Conservation (phyloP, 2,797 vertebrate genomes). For the Trachurus trachurus region DNA sequence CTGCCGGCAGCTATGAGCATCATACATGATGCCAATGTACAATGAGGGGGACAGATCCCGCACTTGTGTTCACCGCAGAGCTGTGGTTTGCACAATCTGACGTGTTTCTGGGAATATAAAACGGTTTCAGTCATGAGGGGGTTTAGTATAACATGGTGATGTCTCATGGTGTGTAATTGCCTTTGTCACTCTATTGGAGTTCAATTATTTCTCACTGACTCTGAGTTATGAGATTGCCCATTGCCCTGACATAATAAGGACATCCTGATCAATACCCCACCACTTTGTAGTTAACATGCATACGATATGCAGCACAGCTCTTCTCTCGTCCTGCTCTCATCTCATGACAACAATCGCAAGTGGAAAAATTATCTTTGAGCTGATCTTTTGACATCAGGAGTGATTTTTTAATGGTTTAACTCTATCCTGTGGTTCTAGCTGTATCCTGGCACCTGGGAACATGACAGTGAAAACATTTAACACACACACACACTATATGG, state of each 20-base stretch:
- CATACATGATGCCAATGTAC: slow-evolving; percentile 28
- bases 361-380: background rate
- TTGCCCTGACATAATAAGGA: slow-evolving; percentile 79
- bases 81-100: slow-evolving; percentile 13
- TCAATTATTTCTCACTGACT: slow-evolving; percentile 77
- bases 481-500: slow-evolving; percentile 27
- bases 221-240: slow-evolving; percentile 78
- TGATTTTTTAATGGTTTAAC: background rate
- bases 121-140: background rate
- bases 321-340: slow-evolving; percentile 16
- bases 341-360: background rate
- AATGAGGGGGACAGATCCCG: slow-evolving; percentile 1
- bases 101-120: slow-evolving; percentile 15
- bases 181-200: slow-evolving; percentile 74
- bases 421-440: no score
- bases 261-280: slow-evolving; percentile 77
- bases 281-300: slow-evolving; percentile 43
- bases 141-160: slow-evolving; percentile 27
- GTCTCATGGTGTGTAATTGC: slow-evolving; percentile 45
- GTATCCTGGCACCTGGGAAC: background rate
- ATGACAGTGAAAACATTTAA: slow-evolving; percentile 28
- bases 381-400: slow-evolving; percentile 1
- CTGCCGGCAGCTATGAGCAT: slow-evolving; percentile 57
- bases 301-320: slow-evolving; percentile 15
- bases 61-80: background rate